Base-by-base conservation (phyloP, 92 coral and sea anemone genomes). In the Palythoa grandis region DNA sequence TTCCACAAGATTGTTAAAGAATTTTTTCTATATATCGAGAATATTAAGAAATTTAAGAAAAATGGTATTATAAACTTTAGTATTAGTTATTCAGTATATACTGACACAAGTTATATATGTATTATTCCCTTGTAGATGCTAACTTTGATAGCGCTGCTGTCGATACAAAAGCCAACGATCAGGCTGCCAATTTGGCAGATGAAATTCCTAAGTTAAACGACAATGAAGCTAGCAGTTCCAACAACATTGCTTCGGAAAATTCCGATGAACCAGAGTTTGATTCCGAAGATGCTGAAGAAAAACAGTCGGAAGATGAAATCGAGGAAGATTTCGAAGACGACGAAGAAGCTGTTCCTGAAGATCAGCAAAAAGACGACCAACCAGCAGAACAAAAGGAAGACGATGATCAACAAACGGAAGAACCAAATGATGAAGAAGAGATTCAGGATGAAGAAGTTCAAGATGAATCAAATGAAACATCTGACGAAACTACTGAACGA, bases 251-350 rank as follows among this genome's bases (percentile, higher is more conserved):
- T 63, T n/a, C 25, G 69, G 69, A 63, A 63, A n/a, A n/a, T 6
- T 6, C 23, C 35, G 24, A 17, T n/a, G 69, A 60, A 17, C 7
- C 67, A 60, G 22, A 19, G 67, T 15, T 20, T 60, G 67, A 63
- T 63, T 63, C 69, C 29, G 69, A 63, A 63, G 35, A 63, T 63
- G 2, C 69, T n/a, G 69, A 63, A 63, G 69, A 63, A 17, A 11
- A 63, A 12, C 19, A 12, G 15, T 56, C 61, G 69, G 69, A 63
- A 63, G 69, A 63, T 63, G 22, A 63, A 10, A 16, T 4, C 11
- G 69, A 63, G 11, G 69, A 63, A n/a, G 69, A 61, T 61, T 61
- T 61, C 22, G 69, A 61, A 61, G 69, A 61, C 69, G 69, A 61
- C 25, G 29, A 61, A 61, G 69, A 61, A 17, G 69, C 69, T 61